Evolutionary conservation across 2,888 invertebrate genomes (phyloP), one percentile per base, ranked within the genome.

Genomic region (Fragum whitleyi): DNA sequence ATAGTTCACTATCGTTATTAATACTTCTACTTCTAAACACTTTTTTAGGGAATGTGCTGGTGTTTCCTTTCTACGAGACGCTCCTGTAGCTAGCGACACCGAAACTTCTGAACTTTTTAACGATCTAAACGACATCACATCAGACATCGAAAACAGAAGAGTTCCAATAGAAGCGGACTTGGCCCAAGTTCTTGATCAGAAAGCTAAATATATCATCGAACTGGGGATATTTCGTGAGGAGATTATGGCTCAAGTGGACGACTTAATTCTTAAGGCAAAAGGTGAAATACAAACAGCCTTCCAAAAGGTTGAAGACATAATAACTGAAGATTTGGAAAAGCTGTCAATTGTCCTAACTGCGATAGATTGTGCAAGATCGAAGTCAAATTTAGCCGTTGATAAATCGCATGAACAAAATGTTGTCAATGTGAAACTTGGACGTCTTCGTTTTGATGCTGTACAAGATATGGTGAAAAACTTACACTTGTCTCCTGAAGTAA

Each of bases 381-480:
- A 36, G 29, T 65, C 65, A 42, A 42, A 42, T 23, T 14, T 65
- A 2, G 21, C n/a, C 14, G 23, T 6, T 21, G 42, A 65, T 23
- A 65, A 65, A 42, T 11, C 65, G 42, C 32, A 42, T 21, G 65
- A 65, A 65, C 65, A 65, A 26, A 16, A 32, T 23, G 2, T 65
- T 26, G 65, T 65, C 1, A 42, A 65, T 23, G 32, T 42, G 26
- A 65, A 65, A 65, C 65, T 65, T 11, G 65, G 65, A 42, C 29
- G 36, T 21, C 42, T n/a, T 9, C 32, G 65, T 26, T 42, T 65
- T 11, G 11, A 21, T 14, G 65, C 65, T 23, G 65, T 65, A 3
- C 39, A 65, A 65, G 65, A 65, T 42, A 65, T 65, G 65, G 39
- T 42, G 7, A 42, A 65, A 23, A 65, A 42, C 42, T 23, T 65